Conservation (phyloP, 2,113 vertebrate species). For the Hypocryptadius cinnamomeus region DNA sequence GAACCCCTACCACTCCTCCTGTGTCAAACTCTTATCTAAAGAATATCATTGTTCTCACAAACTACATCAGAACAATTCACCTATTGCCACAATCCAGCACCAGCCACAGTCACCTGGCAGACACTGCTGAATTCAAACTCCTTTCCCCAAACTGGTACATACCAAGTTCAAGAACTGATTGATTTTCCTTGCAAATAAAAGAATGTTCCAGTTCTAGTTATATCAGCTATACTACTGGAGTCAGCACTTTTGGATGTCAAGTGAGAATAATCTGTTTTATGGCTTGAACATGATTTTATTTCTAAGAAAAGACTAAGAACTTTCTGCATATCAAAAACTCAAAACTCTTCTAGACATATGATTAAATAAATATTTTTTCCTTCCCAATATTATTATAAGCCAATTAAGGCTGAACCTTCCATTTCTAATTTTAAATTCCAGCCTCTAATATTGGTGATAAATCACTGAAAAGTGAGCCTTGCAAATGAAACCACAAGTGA, state of each 20-base stretch:
- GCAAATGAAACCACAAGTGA: constrained; percentile 36
- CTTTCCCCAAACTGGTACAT: background rate
- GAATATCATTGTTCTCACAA: background rate
- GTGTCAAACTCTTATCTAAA: background rate
- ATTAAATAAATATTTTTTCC: background rate
- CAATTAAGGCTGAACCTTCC: background rate
- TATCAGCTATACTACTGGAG: background rate
- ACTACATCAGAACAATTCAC: background rate
- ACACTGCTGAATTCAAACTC: background rate
- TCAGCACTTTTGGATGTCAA: background rate
- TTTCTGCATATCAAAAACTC: background rate
- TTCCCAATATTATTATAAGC: background rate
- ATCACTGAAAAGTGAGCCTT: constrained; percentile 3
- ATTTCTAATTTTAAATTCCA: background rate
- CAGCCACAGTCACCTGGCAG: background rate
- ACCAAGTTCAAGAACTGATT: background rate
- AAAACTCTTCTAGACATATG: background rate
- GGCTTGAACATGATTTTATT: background rate
- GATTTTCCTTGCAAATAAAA: background rate
- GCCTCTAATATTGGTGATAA: background rate
- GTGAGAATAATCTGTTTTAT: background rate
- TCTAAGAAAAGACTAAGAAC: background rate
- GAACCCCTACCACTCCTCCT: background rate
- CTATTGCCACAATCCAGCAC: background rate
- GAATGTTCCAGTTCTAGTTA: background rate